Base-by-base conservation (phyloP, 2,113 vertebrate species). In the Pomatostomus ruficeps region DNA sequence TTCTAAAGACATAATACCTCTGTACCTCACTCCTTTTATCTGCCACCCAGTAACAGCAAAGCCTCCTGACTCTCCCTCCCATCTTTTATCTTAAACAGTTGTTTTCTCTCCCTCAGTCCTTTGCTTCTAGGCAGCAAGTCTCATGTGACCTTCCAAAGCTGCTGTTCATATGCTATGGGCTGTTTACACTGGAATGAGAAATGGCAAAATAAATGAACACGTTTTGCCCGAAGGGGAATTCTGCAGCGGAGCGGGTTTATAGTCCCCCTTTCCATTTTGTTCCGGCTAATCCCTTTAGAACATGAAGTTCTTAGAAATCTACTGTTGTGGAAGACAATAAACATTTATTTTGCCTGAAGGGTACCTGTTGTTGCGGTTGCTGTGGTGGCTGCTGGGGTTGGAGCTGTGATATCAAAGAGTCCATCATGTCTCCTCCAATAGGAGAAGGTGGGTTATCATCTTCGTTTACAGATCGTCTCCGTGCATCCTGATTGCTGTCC, bases 391-490 rank as follows among this genome's bases (percentile, higher is more conserved):
- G 95, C 93, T 98, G 98, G 48, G 98, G 92, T 54, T 99, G 99
- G 76, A 99, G 96, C 81, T 99, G 99, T 38, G 97, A 98, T 96
- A 99, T 98, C 94, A 99, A 98, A 73, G 97, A 98, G 96, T 99
- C 99, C 98, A 99, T 99, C 98, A 99, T 97, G 62, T 99, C 99
- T 18, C 98, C 99, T 61, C 99, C 99, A 55, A 99, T 98, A n/a
- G 99, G 99, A 73, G 99, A 99, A 52, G 99, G 99, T 7, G 99
- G 99, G 95, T 99, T 99, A 97, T 99, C 99, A 0, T 99, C 99
- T 86, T 99, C 99, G 52, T 99, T 99, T 89, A 99, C 98, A 8
- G 99, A 99, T 63, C 99, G 98, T 43, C 99, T 98, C 86, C 99
- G 98, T 77, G 99, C 99, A 80, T 99, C 99, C 97, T 99, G 99